Percentiles rank a stretch among this genome's conserved stretches.
These are phyloP conservation scores for Fragum sueziense DNA, from an alignment of 2,888 invertebrate species.

Conservation along the genomic window DNA sequence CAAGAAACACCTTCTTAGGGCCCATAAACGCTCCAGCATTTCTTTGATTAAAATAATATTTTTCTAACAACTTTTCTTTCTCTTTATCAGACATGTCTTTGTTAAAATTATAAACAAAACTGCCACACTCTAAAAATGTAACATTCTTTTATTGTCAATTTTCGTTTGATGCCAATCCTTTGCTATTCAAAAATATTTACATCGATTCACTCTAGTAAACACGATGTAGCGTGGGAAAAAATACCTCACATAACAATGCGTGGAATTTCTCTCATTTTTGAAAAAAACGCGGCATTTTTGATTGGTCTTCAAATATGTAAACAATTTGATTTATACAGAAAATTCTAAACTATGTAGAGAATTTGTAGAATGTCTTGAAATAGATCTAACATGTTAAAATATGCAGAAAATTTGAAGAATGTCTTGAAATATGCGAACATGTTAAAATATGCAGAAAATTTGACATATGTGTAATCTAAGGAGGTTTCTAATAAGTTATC, in stretches of 20 bases:
- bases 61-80: not conserved
- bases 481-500: not conserved
- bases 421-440: not conserved
- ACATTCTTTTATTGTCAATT: too few relatives aligned
- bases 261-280: not conserved
- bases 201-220: too few relatives aligned
- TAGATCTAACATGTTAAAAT: too few relatives aligned
- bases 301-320: not conserved
- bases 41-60: constrained; percentile 39
- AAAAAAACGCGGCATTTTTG: not conserved
- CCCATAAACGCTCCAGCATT: constrained; percentile 41
- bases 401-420: too few relatives aligned
- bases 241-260: not conserved
- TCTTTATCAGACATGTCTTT: not conserved
- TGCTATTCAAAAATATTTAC: too few relatives aligned
- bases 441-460: not conserved
- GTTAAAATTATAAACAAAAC: not conserved
- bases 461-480: not conserved
- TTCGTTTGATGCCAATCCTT: too few relatives aligned
- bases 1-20: constrained; percentile 32
- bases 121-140: too few relatives aligned
- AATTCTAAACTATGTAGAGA: not conserved
- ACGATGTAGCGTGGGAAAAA: too few relatives aligned
- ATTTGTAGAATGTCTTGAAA: not conserved
- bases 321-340: not conserved